Percentiles rank a stretch among this genome's conserved stretches.
Conservation (phyloP, 2,888 invertebrate species). For the Willowsia nigromaculata region DNA sequence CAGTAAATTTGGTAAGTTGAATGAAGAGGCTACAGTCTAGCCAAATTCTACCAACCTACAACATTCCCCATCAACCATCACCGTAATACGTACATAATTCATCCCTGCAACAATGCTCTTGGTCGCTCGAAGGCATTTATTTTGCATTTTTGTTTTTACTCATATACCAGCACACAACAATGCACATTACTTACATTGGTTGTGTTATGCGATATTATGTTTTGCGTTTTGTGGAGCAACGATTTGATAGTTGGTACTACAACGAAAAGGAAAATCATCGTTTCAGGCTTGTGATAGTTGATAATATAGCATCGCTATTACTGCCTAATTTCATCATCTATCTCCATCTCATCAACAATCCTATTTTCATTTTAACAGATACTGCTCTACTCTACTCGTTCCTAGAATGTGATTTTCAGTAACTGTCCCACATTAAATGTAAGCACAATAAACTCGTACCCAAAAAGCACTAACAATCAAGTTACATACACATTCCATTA, state of each 20-base stretch:
- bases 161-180: neutral
- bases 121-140: conserved; percentile 25
- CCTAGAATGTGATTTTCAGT: neutral
- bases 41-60: neutral
- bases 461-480: too few relatives aligned
- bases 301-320: too few relatives aligned
- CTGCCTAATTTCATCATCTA: neutral
- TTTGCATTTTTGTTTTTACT: conserved; percentile 21
- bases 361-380: neutral
- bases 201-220: neutral
- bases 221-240: neutral
- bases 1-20: neutral
- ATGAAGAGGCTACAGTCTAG: neutral
- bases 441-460: neutral
- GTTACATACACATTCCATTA: too few relatives aligned
- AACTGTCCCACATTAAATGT: neutral
- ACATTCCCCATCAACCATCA: neutral
- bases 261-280: too few relatives aligned
- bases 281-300: neutral
- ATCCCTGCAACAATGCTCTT: conserved; percentile 56
- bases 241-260: too few relatives aligned
- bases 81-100: conserved; percentile 44
- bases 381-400: neutral
- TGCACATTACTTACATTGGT: neutral
- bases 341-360: neutral